These are phyloP conservation scores for Agriopis aurantiaria DNA, from an alignment of 2,888 invertebrate species.

Conservation along the genomic window DNA sequence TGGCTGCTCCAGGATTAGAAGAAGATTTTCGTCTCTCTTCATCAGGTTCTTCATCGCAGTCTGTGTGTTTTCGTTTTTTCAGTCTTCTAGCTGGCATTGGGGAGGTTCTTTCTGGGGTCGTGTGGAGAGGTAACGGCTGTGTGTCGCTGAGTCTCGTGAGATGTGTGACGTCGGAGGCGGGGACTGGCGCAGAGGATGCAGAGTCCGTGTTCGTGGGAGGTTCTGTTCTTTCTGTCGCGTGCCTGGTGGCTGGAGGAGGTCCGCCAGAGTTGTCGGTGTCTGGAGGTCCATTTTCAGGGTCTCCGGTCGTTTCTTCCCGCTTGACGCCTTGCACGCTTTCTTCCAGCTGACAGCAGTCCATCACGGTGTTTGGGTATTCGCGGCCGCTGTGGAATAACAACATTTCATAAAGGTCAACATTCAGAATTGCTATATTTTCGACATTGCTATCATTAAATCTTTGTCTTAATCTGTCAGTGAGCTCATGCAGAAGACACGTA, in stretches of 20 bases:
- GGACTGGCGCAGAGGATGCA: slow-evolving; percentile 75
- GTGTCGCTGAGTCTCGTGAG: slow-evolving; percentile 77
- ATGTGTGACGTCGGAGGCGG: slow-evolving; percentile 78
- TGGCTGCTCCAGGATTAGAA: slow-evolving; percentile 75
- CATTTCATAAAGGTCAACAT: slow-evolving; percentile 54
- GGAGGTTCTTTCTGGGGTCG: slow-evolving; percentile 79
- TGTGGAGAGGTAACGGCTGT: slow-evolving; percentile 77
- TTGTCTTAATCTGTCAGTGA: no score
- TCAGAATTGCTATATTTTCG: no score
- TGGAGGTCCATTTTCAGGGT: slow-evolving; percentile 95
- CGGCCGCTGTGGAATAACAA: slow-evolving; percentile 87
- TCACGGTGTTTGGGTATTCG: slow-evolving; percentile 95
- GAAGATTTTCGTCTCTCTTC: slow-evolving; percentile 79
- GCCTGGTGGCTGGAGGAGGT: slow-evolving; percentile 72
- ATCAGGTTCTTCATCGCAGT: slow-evolving; percentile 77
- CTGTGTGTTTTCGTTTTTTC: slow-evolving; percentile 82
- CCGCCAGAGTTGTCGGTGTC: slow-evolving; percentile 90
- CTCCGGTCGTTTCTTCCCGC: slow-evolving; percentile 92
- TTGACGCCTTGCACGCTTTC: slow-evolving; percentile 93
- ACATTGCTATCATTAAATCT: background rate
- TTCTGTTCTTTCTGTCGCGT: slow-evolving; percentile 75
- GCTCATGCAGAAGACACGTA: background rate
- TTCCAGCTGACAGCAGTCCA: slow-evolving; percentile 97
- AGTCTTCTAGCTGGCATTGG: slow-evolving; percentile 88
- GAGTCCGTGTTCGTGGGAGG: slow-evolving; percentile 74